These are phyloP conservation scores for Pandion haliaetus DNA, from an alignment of 2,113 vertebrate genomes.

Conservation along the genomic window DNA sequence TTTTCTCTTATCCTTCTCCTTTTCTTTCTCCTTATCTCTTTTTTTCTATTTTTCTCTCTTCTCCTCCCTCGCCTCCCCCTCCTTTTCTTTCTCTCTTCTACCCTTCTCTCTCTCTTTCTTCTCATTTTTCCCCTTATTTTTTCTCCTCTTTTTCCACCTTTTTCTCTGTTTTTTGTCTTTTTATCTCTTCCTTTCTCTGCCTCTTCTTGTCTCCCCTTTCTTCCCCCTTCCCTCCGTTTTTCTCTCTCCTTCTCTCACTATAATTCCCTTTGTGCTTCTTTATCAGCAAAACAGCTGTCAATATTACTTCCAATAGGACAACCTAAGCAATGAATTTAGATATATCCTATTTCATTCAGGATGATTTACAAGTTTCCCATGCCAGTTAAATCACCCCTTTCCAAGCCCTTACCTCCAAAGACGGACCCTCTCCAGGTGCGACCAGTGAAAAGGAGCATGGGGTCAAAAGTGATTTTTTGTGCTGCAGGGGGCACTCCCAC, in stretches of 20 bases:
- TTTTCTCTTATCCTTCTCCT: background rate
- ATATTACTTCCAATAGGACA: background rate
- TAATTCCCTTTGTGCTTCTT: background rate
- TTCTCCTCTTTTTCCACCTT: background rate
- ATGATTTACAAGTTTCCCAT: background rate
- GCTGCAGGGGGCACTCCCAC: conserved; percentile 75
- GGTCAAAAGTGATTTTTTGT: conserved; percentile 60
- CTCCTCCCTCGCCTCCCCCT: rapidly evolving
- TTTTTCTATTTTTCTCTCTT: background rate
- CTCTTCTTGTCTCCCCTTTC: background rate
- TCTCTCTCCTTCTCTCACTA: background rate
- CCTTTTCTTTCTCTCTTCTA: background rate
- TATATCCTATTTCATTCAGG: background rate
- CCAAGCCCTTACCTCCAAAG: conserved; percentile 80
- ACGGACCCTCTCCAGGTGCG: conserved; percentile 78
- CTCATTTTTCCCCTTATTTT: background rate
- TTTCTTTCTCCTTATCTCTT: background rate
- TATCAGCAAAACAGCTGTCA: background rate
- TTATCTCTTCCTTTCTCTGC: background rate
- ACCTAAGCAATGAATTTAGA: background rate
- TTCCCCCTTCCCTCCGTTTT: background rate
- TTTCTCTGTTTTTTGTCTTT: background rate
- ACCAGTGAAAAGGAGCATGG: conserved; percentile 77
- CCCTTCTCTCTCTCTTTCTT: background rate
- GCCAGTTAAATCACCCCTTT: background rate